phyloP scores from a whole-genome alignment of 2,797 vertebrate species.

The Hypotaenidia philippensis region DNA sequence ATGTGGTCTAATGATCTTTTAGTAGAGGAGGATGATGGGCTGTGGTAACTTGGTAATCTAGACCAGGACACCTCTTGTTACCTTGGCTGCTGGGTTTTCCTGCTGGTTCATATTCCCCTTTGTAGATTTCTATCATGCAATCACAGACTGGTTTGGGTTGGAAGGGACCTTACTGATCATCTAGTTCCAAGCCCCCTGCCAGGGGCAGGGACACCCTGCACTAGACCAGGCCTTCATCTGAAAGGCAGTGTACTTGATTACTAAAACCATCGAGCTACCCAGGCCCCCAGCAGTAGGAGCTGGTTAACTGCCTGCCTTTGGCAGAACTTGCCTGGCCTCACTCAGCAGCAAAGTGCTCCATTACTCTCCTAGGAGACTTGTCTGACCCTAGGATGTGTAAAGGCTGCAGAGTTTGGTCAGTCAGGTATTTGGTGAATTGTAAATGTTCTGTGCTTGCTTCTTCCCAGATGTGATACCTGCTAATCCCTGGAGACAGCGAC shows the following conservation, averaged over 20 bases:
- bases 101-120: not conserved
- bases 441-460: not conserved
- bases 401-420: not conserved
- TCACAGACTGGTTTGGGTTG: no score
- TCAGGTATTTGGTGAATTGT: not conserved
- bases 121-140: not conserved
- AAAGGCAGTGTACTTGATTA: not conserved
- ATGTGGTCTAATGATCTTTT: not conserved
- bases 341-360: not conserved
- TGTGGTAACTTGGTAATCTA: not conserved
- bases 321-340: not conserved
- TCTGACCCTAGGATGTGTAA: not conserved
- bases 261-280: not conserved
- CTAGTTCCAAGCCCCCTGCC: no score
- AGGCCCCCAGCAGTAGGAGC: fast-evolving
- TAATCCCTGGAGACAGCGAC: slow-evolving; percentile 11
- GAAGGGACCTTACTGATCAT: no score
- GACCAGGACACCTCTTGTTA: not conserved
- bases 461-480: slow-evolving; percentile 1
- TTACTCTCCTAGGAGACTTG: not conserved
- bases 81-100: not conserved
- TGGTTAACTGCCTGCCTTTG: not conserved
- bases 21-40: not conserved
- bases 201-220: no score
- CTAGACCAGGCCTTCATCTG: not conserved